These are phyloP conservation scores for Oxyura jamaicensis DNA, from an alignment of 2,113 vertebrate genomes.

Conservation along the genomic window DNA sequence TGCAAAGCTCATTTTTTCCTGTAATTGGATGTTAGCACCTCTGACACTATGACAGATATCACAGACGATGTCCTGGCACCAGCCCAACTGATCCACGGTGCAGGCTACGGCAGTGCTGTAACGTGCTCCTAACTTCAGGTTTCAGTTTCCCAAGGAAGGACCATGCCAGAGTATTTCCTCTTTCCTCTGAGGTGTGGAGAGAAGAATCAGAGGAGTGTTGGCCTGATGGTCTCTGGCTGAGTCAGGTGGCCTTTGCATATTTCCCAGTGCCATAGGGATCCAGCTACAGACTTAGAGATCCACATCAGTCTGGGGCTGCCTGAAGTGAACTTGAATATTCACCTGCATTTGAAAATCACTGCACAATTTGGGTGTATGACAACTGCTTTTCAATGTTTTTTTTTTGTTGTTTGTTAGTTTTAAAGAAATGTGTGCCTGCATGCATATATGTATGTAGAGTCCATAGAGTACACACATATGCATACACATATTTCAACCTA, in stretches of 20 bases:
- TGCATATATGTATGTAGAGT: not conserved
- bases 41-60: not conserved
- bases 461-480: not conserved
- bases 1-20: constrained; percentile 17
- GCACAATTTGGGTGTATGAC: not conserved
- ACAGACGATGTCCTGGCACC: not conserved
- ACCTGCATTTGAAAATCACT: not conserved
- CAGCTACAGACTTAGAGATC: not conserved
- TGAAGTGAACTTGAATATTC: not conserved
- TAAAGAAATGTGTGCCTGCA: not conserved
- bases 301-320: not conserved
- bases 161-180: constrained; percentile 27
- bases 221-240: not conserved
- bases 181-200: not conserved
- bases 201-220: not conserved
- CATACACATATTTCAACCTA: accelerated
- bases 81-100: accelerated
- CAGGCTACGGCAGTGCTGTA: not conserved
- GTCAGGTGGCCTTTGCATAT: not conserved
- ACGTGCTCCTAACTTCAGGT: constrained; percentile 22
- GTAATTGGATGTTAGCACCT: constrained; percentile 31
- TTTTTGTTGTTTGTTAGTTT: not conserved
- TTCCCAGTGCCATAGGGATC: not conserved
- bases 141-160: constrained; percentile 29
- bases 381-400: not conserved